These are phyloP conservation scores for Sebastes nivosus DNA, from an alignment of 2,797 vertebrate species.

Conservation along the genomic window DNA sequence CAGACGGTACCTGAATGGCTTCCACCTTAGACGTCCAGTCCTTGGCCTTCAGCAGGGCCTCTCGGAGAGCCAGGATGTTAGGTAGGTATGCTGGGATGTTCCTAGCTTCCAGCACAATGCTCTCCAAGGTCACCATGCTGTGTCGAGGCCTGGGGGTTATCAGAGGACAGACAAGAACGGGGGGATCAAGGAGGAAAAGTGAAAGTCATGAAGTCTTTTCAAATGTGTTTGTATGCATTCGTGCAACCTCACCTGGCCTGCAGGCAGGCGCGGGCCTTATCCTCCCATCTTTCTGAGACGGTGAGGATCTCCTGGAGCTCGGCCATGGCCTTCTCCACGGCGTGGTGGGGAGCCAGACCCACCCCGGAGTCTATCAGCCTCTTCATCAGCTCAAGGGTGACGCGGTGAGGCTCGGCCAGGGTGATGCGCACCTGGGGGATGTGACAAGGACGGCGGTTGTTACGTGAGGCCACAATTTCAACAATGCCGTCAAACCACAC, in stretches of 20 bases:
- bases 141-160: slow-evolving; percentile 87
- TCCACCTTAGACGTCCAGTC: slow-evolving; percentile 97
- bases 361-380: slow-evolving; percentile 96
- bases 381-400: slow-evolving; percentile 98
- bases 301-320: slow-evolving; percentile 98
- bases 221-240: background rate
- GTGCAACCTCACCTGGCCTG: slow-evolving; percentile 88
- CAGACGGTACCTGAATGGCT: slow-evolving; percentile 89
- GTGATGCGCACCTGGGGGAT: slow-evolving; percentile 86
- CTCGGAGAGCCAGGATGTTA: slow-evolving; percentile 93
- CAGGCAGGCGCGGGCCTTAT: slow-evolving; percentile 94
- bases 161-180: background rate
- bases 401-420: slow-evolving; percentile 91
- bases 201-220: background rate
- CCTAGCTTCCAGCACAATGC: slow-evolving; percentile 93
- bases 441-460: background rate
- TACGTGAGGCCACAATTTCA: background rate
- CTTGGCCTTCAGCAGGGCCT: slow-evolving; percentile 94
- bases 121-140: slow-evolving; percentile 92
- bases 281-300: slow-evolving; percentile 97
- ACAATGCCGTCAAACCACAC: background rate
- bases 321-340: slow-evolving; percentile 98
- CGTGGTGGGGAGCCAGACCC: slow-evolving; percentile 95
- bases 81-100: slow-evolving; percentile 97
- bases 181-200: background rate